Percentiles rank a stretch among this genome's conserved stretches.
Evolutionary conservation across 2,888 invertebrate species (phyloP).

Genomic region (Gastrophysa polygoni): DNA sequence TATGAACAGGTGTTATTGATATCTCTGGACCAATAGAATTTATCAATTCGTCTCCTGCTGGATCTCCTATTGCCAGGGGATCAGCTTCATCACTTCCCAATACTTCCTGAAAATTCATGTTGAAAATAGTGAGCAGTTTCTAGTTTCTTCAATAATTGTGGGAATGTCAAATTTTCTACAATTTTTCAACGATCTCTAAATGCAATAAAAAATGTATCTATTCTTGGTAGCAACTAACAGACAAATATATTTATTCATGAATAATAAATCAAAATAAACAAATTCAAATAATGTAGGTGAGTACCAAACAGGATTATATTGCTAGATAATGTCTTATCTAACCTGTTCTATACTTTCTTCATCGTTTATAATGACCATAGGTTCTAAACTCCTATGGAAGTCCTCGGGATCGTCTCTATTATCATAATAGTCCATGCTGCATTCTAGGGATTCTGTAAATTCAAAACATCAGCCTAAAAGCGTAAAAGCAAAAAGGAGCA

Average conservation of each 20-base stretch:
- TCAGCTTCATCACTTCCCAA: conserved; percentile 15
- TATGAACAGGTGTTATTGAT: conserved; percentile 45
- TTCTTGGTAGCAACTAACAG: no score
- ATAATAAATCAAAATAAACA: no score
- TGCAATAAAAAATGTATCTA: no score
- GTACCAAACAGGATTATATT: no score
- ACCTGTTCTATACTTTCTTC: conserved; percentile 41
- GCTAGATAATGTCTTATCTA: conserved; percentile 23
- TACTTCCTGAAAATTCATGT: conserved; percentile 12
- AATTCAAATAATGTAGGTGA: no score
- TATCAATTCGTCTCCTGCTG: conserved; percentile 33
- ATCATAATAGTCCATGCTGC: conserved; percentile 38
- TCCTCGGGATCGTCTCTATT: conserved; percentile 40
- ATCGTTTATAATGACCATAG: conserved; percentile 52
- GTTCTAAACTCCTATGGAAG: conserved; percentile 47
- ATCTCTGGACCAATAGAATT: conserved; percentile 44
- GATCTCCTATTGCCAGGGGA: conserved; percentile 11
- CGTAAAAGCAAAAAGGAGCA: no score
- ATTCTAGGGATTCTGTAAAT: conserved; percentile 33
- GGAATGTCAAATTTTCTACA: not conserved
- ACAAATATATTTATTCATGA: no score
- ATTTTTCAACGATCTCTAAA: not conserved
- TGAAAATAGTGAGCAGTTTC: no score
- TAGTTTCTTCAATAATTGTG: no score
- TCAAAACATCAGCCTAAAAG: no score